A percentile compares a stretch with the other conserved stretches of the same genome.
These are phyloP conservation scores for Baryphthengus martii DNA, from an alignment of 2,113 vertebrate genomes.

Conservation along the genomic window DNA sequence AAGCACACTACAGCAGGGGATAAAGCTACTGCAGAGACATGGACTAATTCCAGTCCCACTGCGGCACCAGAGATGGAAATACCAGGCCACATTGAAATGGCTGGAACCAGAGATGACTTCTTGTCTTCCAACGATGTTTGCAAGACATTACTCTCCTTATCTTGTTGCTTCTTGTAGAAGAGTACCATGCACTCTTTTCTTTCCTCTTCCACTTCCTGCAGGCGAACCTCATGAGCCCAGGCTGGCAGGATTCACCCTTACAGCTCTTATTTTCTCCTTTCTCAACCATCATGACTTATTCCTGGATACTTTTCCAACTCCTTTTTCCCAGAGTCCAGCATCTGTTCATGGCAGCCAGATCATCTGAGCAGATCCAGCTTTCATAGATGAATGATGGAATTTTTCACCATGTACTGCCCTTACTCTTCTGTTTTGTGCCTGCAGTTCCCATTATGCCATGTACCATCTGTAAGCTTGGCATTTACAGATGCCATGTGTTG, in stretches of 20 bases:
- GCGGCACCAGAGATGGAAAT: background rate
- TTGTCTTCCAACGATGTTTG: background rate
- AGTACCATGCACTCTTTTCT: background rate
- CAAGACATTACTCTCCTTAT: accelerated
- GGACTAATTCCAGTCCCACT: background rate
- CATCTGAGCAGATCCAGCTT: background rate
- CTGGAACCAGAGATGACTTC: background rate
- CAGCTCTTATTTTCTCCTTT: background rate
- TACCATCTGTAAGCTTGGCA: conserved; percentile 23
- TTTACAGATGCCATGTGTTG: conserved; percentile 8
- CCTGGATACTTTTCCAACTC: background rate
- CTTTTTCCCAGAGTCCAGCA: background rate
- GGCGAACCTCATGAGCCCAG: background rate
- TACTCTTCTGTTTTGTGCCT: background rate
- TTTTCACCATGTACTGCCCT: background rate
- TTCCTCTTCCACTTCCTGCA: background rate
- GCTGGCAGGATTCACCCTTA: background rate
- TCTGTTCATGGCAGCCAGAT: background rate
- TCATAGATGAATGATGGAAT: background rate
- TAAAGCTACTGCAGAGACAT: background rate
- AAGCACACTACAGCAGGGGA: too few species aligned
- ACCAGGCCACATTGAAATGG: background rate
- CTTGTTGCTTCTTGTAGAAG: background rate
- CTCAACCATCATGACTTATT: background rate
- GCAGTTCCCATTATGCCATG: background rate